Evolutionary conservation across 2,888 invertebrate species (phyloP).

Genomic region (Pristionchus fissidentatus): DNA sequence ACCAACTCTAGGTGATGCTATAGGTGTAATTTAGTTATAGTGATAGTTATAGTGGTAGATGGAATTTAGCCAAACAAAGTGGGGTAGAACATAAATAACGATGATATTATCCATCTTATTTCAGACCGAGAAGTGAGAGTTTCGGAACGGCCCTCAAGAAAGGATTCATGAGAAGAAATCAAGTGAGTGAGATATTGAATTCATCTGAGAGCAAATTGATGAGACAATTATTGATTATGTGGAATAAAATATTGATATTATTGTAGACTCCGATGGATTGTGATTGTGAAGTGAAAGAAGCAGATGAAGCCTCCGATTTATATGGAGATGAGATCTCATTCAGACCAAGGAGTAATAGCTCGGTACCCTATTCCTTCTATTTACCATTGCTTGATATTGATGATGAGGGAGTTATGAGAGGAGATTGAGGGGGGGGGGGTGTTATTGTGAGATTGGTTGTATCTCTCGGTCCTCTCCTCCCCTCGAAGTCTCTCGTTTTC

Average conservation of each 20-base stretch:
- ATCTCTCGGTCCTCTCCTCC: background rate
- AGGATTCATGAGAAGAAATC: constrained; percentile 26
- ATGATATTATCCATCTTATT: background rate
- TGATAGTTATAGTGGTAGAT: too few relatives aligned
- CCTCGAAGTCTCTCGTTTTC: background rate
- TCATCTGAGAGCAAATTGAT: background rate
- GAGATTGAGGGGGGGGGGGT: background rate
- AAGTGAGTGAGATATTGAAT: background rate
- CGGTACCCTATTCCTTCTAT: constrained; percentile 47
- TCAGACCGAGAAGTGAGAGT: constrained; percentile 46
- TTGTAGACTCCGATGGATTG: constrained; percentile 45
- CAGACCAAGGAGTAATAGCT: constrained; percentile 63
- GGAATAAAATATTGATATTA: too few relatives aligned
- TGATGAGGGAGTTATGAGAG: background rate
- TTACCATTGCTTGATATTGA: too few relatives aligned
- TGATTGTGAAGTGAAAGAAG: constrained; percentile 60
- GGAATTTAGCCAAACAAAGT: background rate
- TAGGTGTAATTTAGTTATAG: too few relatives aligned
- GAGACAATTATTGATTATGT: too few relatives aligned
- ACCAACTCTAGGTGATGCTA: too few relatives aligned
- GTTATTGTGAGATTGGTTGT: background rate
- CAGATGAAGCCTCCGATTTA: constrained; percentile 54
- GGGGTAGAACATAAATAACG: background rate
- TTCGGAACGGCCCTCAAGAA: constrained; percentile 46
- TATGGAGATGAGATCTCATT: constrained; percentile 64